Base-by-base conservation (phyloP, 2,888 invertebrate genomes). In the Pristionchus entomophagus region DNA sequence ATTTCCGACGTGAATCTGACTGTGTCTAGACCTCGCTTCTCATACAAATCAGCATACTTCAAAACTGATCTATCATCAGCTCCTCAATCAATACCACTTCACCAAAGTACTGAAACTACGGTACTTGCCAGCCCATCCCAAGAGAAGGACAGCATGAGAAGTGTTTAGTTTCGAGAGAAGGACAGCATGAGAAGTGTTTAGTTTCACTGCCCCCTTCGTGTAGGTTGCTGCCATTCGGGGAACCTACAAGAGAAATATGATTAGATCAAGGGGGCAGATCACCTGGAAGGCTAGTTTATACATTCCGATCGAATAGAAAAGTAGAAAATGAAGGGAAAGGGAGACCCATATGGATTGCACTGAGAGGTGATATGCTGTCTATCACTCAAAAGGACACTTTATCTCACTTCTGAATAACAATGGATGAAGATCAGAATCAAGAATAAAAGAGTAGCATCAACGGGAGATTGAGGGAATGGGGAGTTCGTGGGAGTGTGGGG, bases 1-100 rank as follows among this genome's bases (percentile, higher is more conserved):
- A 62, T 62, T 26, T 59, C 29, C 10, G 83, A 45, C 14, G 45
- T 83, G 45, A 41, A 83, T 83, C 83, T 38, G 14, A 78, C 38
- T 3, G 62, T 78, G n/a, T 77, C 82, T 65, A 59, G 3, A 87
- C 90, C 90, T 88, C 56, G 88, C 86, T 83, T 88, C 87, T 88
- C 88, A 77, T 90, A 90, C 65, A 89, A 87, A 32, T 86, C 84
- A n/a, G 89, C 88, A 84, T 90, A 90, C 41, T 90, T 90, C 80
- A 88, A 88, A 35, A 90, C 86, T 73, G 88, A 87, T 65, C 87
- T 88, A 45, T 88, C 87, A 83, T 88, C 87, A 12, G 90, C 89
- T 12, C 90, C 90, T n/a, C 26, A 38, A 56, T 41, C 10, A 10
- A 56, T 35, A 8, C 35, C 17, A 49, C 12, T 45, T 22, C 26